These are phyloP conservation scores for Chelonus formosanus DNA, from an alignment of 2,888 invertebrate genomes.

Conservation along the genomic window DNA sequence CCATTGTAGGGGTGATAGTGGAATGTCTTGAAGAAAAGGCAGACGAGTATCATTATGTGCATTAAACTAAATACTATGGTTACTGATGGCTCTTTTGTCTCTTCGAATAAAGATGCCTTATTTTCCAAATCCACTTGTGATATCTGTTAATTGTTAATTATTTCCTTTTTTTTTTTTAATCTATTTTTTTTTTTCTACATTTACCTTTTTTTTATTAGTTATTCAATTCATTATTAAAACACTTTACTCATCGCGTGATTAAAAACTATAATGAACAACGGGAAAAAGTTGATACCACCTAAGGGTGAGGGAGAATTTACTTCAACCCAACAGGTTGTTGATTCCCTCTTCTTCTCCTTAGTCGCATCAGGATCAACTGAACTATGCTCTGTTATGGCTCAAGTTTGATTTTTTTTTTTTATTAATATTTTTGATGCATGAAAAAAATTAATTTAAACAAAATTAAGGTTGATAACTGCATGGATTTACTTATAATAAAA, in stretches of 20 bases:
- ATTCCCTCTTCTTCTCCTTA: conserved; percentile 21
- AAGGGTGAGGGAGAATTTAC: conserved; percentile 11
- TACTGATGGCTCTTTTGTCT: conserved; percentile 24
- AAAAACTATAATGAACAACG: background rate
- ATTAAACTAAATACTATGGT: conserved; percentile 56
- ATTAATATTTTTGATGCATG: too few species aligned
- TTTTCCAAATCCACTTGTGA: too few species aligned
- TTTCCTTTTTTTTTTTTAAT: too few species aligned
- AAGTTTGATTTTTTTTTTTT: too few species aligned
- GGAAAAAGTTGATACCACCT: conserved; percentile 2
- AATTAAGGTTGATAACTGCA: too few species aligned
- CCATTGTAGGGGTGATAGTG: conserved; percentile 40
- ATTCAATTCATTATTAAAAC: background rate
- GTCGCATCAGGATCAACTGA: conserved; percentile 9
- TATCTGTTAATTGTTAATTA: too few species aligned
- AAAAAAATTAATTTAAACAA: too few species aligned
- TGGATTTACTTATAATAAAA: too few species aligned
- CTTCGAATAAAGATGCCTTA: conserved; percentile 2
- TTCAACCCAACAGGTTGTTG: conserved; percentile 30
- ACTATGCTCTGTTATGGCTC: too few species aligned
- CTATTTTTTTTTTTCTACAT: too few species aligned
- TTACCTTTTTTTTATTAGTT: too few species aligned
- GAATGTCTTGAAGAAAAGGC: conserved; percentile 59
- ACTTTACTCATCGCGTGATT: conserved; percentile 1
- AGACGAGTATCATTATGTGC: conserved; percentile 58